These are phyloP conservation scores for Sabellastarte sp. DNA, from an alignment of 2,888 invertebrate species.

Conservation along the genomic window DNA sequence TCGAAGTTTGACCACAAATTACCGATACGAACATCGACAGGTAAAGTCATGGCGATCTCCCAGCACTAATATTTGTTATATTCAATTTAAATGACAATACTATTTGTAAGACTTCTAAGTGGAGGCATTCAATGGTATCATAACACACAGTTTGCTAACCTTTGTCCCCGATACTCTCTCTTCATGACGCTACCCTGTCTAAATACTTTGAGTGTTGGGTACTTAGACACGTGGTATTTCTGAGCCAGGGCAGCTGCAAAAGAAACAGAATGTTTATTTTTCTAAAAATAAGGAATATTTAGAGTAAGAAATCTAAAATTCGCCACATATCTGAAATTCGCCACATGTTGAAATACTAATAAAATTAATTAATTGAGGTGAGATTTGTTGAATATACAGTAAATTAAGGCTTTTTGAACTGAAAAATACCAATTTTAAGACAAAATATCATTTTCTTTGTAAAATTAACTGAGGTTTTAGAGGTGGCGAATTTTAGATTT, in stretches of 20 bases:
- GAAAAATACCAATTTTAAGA: not conserved
- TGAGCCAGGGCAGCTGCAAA: slow-evolving; percentile 72
- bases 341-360: not conserved
- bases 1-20: no score
- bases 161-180: slow-evolving; percentile 70
- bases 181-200: slow-evolving; percentile 64
- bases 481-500: no score
- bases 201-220: slow-evolving; percentile 95
- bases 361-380: slow-evolving; percentile 4
- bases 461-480: no score
- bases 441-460: not conserved
- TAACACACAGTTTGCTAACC: no score
- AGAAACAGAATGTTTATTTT: not conserved
- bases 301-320: not conserved
- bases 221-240: slow-evolving; percentile 94
- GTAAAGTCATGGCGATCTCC: no score
- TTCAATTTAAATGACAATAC: no score
- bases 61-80: no score
- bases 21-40: no score
- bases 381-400: not conserved
- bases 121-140: no score
- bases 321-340: not conserved
- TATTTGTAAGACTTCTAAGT: no score
- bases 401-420: not conserved
- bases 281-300: not conserved